phyloP scores from a whole-genome alignment of 2,888 invertebrate species.

The Drosophila neonasuta region DNA sequence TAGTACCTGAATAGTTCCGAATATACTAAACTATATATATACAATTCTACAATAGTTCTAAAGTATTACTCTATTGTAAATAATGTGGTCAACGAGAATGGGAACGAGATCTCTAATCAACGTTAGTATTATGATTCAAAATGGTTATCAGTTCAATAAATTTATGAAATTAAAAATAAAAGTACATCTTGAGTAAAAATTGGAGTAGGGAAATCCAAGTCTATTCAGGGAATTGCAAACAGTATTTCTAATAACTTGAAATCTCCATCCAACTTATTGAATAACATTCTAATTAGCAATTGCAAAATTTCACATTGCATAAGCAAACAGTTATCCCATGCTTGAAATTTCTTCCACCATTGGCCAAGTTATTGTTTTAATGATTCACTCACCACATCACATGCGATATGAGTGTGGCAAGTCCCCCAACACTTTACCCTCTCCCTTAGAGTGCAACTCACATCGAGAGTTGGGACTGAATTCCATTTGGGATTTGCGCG shows the following conservation, averaged over 20 bases:
- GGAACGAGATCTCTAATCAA: not conserved
- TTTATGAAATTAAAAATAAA: not conserved
- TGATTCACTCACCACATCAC: slow-evolving; percentile 51
- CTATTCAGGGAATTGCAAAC: too few species aligned
- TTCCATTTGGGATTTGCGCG: slow-evolving; percentile 74
- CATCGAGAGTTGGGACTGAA: slow-evolving; percentile 32
- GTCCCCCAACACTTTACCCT: slow-evolving; percentile 8
- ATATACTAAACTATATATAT: slow-evolving; percentile 2
- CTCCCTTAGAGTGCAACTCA: not conserved
- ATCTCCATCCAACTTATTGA: not conserved
- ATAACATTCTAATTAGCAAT: not conserved
- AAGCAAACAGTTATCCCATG: not conserved
- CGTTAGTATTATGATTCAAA: not conserved
- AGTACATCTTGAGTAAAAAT: not conserved
- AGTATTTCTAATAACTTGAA: not conserved
- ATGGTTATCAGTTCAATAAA: not conserved
- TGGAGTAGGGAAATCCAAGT: too few species aligned
- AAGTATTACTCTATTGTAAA: slow-evolving; percentile 13
- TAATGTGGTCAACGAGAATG: not conserved
- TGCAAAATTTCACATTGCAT: not conserved
- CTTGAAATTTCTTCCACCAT: not conserved
- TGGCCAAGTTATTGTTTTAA: slow-evolving; percentile 27
- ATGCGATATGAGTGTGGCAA: slow-evolving; percentile 35
- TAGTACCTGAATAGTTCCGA: slow-evolving; percentile 19
- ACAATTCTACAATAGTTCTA: slow-evolving; percentile 10